phyloP scores from a whole-genome alignment of 2,797 vertebrate species.

The Enoplosus armatus region DNA sequence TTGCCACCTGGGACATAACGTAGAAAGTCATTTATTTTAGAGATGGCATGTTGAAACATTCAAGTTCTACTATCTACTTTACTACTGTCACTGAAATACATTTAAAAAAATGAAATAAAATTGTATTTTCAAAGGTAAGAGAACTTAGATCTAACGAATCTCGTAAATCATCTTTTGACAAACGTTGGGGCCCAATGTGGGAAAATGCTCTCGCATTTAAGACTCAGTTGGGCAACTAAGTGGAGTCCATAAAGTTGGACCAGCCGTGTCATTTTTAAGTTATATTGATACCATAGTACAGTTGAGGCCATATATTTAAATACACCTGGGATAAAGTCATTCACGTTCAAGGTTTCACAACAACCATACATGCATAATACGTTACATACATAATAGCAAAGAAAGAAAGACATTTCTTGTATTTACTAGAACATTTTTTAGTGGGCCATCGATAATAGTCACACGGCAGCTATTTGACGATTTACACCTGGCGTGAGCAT shows the following conservation, averaged over 20 bases:
- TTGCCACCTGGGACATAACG: constrained; percentile 83
- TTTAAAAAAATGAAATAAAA: background rate
- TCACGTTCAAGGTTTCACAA: too few species aligned
- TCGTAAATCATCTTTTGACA: background rate
- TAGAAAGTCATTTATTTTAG: background rate
- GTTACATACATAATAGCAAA: too few species aligned
- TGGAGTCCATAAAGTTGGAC: background rate
- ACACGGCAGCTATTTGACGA: too few species aligned
- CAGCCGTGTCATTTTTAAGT: background rate
- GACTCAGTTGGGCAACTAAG: background rate
- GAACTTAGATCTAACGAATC: background rate
- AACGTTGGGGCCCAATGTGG: background rate
- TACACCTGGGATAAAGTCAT: too few species aligned
- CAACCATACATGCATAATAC: too few species aligned
- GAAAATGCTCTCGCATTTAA: background rate
- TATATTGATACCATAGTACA: background rate
- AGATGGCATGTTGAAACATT: background rate
- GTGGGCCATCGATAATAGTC: too few species aligned
- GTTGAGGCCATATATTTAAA: too few species aligned
- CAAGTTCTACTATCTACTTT: background rate
- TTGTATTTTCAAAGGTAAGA: background rate
- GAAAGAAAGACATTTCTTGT: too few species aligned
- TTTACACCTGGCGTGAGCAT: too few species aligned
- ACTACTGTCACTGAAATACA: background rate
- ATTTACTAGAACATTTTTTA: too few species aligned